These are phyloP conservation scores for Bombus terrestris DNA, from an alignment of 1,140 invertebrate genomes.

Conservation along the genomic window DNA sequence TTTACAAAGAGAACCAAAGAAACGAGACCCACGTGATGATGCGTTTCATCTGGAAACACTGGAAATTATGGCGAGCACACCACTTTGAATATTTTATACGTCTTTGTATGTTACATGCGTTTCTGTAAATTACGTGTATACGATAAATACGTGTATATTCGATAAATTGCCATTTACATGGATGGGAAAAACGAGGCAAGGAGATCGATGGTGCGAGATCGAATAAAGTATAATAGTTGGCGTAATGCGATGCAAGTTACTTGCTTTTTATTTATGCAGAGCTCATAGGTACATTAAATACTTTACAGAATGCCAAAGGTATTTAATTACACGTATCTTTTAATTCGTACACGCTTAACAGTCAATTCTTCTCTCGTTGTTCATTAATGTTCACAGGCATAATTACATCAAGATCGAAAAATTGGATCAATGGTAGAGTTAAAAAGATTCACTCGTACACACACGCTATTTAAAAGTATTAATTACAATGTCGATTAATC, in stretches of 20 bases:
- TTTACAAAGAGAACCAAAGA: no score
- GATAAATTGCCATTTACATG: no score
- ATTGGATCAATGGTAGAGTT: background rate
- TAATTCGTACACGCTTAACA: background rate
- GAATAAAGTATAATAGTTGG: background rate
- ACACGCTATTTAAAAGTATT: background rate
- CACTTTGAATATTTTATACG: no score
- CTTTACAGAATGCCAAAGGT: background rate
- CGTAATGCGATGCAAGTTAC: background rate
- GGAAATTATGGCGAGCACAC: no score
- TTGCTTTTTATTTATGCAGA: background rate
- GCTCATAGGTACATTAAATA: background rate
- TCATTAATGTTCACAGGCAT: constrained; percentile 35
- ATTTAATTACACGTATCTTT: background rate
- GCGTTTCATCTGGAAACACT: no score
- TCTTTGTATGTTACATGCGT: no score
- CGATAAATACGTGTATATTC: no score
- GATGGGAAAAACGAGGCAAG: background rate
- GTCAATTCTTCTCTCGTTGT: constrained; percentile 21
- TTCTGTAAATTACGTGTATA: no score
- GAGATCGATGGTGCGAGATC: background rate
- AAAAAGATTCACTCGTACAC: constrained; percentile 21
- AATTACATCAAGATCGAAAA: background rate
- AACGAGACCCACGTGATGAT: no score
- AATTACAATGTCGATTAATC: constrained; percentile 1